phyloP scores from a whole-genome alignment of 1,140 invertebrate genomes.

The Druon quercuslanigerum region DNA sequence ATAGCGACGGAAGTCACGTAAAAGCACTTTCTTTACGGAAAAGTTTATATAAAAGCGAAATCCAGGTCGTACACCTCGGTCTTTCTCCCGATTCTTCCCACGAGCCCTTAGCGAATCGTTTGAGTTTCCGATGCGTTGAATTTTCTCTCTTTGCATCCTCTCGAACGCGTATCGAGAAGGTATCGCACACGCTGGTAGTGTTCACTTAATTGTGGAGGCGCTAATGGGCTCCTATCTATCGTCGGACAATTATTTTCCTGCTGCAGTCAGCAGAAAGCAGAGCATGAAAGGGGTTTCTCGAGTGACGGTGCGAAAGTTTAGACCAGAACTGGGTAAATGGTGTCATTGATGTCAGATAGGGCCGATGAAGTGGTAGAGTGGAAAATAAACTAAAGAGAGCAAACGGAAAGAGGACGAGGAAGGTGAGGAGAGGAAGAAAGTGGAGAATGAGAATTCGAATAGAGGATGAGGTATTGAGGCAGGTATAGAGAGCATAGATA shows the following conservation, averaged over 20 bases:
- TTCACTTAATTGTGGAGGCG: slow-evolving; percentile 65
- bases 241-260: slow-evolving; percentile 50
- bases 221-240: slow-evolving; percentile 60
- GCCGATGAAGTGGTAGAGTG: slow-evolving; percentile 53
- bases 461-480: slow-evolving; percentile 22
- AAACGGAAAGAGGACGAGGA: slow-evolving; percentile 36
- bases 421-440: slow-evolving; percentile 20
- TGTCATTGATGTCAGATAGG: slow-evolving; percentile 61
- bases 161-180: slow-evolving; percentile 34
- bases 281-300: background rate
- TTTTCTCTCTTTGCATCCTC: slow-evolving; percentile 9
- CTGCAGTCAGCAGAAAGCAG: slow-evolving; percentile 7
- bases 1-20: slow-evolving; percentile 30
- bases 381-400: slow-evolving; percentile 51
- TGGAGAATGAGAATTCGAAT: slow-evolving; percentile 30
- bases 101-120: slow-evolving; percentile 23
- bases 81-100: slow-evolving; percentile 28
- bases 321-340: slow-evolving; percentile 47
- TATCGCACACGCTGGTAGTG: slow-evolving; percentile 44
- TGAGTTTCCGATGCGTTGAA: slow-evolving; percentile 22
- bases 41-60: slow-evolving; percentile 31
- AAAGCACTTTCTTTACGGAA: slow-evolving; percentile 30
- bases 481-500: slow-evolving; percentile 4
- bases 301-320: slow-evolving; percentile 43
- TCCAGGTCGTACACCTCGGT: slow-evolving; percentile 24